Evolutionary conservation across 2,797 vertebrate genomes (phyloP).

Genomic region (Anguilla obscura): DNA sequence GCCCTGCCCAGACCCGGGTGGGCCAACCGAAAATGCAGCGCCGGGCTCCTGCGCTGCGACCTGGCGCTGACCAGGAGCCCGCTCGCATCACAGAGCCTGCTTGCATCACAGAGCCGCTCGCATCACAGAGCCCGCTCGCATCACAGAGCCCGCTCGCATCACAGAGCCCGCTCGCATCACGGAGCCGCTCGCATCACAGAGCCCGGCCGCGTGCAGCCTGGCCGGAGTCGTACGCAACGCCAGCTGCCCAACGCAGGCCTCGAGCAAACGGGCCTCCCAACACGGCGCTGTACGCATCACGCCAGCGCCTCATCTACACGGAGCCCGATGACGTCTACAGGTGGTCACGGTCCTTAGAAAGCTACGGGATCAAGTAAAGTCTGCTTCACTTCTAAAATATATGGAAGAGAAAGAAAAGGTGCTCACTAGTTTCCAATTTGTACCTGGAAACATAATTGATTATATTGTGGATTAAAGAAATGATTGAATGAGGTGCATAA

Average conservation of each 20-base stretch:
- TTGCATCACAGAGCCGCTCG: too few species aligned
- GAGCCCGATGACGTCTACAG: neutral
- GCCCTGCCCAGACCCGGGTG: neutral
- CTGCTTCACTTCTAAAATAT: neutral
- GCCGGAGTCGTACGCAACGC: neutral
- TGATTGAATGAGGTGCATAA: too few species aligned
- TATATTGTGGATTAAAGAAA: neutral
- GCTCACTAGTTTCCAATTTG: neutral
- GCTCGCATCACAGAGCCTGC: too few species aligned
- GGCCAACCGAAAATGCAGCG: neutral
- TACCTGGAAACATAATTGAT: neutral
- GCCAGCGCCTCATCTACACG: neutral
- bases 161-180: too few species aligned
- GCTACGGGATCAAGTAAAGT: neutral
- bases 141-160: neutral
- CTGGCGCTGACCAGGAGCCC: neutral
- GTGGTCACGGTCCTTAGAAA: neutral
- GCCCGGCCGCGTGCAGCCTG: neutral
- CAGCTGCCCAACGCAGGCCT: neutral
- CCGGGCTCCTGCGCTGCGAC: neutral
- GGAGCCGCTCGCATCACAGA: neutral
- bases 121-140: neutral
- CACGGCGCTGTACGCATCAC: neutral
- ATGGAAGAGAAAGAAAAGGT: neutral
- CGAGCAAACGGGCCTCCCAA: neutral